Base-by-base conservation (phyloP, 2,888 invertebrate genomes). In the Athalia cordata region DNA sequence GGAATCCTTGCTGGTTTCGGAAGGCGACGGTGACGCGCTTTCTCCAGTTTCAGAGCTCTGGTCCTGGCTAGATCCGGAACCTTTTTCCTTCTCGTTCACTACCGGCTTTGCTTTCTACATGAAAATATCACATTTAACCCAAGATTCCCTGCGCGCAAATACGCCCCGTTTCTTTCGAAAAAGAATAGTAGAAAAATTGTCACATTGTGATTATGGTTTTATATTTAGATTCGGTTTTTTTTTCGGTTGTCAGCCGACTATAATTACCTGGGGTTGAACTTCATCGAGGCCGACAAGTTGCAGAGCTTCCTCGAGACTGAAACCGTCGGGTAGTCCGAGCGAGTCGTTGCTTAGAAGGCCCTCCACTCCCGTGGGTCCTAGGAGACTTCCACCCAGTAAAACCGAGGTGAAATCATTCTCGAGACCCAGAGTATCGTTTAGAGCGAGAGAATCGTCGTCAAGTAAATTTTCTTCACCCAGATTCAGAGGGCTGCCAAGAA, bases 271-370 rank as follows among this genome's bases (percentile, higher is more conserved):
- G 83, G 90, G 88, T 81, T 91, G 88, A 86, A 91, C 91, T 87
- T 94, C 94, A 85, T 95, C 94, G 84, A 95, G 92, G 83, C 94
- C 95, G n/a, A 95, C 94, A 65, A 95, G 92, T 87, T 94, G 94
- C 5, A 95, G 92, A 59, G 95, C 95, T 88, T 95, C 95, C 88
- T 95, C 95, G 68, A 95, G 92, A 70, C 95, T 93, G 84, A 94
- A 93, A 86, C 94, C 94, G 86, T 94, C 92, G 82, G 92, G 91
- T 77, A 92, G 87, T 80, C 92, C 92, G 80, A 92, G 87, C 52
- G 91, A 86, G 66, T 90, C 89, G 87, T 87, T 87, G 84, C 85
- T 85, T 29, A 89, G 86, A 50, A 89, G 84, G 9, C 87, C 87
- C 79, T 89, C 89, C 81, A 89, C 89, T 67, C 85, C 87, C 13